phyloP scores from a whole-genome alignment of 2,797 vertebrate genomes.

The Acrocephalus scirpaceus region DNA sequence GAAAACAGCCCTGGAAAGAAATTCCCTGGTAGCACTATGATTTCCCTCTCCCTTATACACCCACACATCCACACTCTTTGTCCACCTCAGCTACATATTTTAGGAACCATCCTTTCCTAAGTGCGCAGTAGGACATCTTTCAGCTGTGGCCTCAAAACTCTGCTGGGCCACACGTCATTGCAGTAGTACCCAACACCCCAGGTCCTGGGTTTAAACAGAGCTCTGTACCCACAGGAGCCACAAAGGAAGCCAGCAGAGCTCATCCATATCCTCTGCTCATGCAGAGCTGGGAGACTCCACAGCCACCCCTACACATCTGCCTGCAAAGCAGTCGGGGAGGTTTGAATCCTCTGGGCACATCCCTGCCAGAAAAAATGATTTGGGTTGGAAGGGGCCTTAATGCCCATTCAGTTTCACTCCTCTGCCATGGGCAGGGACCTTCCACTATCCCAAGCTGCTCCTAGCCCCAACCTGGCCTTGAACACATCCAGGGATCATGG shows the following conservation, averaged over 20 bases:
- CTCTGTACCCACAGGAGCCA: background rate
- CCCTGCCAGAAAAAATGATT: background rate
- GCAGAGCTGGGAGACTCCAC: background rate
- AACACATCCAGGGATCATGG: background rate
- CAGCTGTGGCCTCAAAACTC: background rate
- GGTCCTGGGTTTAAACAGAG: background rate
- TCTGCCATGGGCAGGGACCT: background rate
- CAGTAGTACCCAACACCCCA: rapidly evolving
- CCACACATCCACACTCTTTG: background rate
- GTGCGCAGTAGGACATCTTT: background rate
- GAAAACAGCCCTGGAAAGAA: background rate
- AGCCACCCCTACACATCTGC: background rate
- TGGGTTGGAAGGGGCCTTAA: background rate
- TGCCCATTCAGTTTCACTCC: background rate
- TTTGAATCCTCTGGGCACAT: background rate
- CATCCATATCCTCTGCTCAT: rapidly evolving
- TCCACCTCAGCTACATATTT: background rate
- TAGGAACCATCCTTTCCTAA: background rate
- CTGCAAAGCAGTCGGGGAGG: rapidly evolving
- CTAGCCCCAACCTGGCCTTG: background rate
- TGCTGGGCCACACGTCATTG: background rate
- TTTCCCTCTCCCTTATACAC: background rate
- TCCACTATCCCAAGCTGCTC: background rate
- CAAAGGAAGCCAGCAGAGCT: background rate
- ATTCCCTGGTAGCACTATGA: background rate